Conservation (phyloP, 2,797 vertebrate species). For the Pitangus sulphuratus region DNA sequence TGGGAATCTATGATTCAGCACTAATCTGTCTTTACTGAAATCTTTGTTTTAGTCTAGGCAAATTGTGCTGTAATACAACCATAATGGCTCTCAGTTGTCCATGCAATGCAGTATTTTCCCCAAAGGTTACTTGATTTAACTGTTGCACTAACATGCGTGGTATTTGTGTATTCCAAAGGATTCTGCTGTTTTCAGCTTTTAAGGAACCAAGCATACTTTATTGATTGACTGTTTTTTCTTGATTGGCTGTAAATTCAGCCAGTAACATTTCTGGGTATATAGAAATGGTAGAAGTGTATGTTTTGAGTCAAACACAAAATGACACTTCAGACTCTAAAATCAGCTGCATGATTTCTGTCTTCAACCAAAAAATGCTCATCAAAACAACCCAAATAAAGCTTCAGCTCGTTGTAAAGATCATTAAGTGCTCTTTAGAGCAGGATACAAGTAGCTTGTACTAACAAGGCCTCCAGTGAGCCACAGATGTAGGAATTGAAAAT, state of each 20-base stretch:
- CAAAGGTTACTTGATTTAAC: not conserved
- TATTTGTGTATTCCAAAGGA: not conserved
- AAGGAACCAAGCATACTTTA: not conserved
- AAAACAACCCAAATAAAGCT: not conserved
- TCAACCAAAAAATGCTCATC: not conserved
- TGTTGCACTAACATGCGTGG: rapidly evolving
- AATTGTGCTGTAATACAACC: not conserved
- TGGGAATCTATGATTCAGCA: not conserved
- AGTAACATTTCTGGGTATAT: not conserved
- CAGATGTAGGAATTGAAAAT: not conserved
- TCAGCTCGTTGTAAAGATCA: not conserved
- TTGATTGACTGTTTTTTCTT: not conserved
- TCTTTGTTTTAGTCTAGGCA: not conserved
- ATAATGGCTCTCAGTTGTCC: not conserved
- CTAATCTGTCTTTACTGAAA: not conserved
- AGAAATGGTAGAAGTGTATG: not conserved
- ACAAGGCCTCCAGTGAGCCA: not conserved
- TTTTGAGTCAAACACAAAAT: not conserved
- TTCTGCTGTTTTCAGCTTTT: not conserved
- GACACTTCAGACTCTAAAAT: not conserved
- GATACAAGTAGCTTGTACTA: not conserved
- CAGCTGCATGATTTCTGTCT: not conserved
- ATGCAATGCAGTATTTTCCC: not conserved
- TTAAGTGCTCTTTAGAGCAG: not conserved
- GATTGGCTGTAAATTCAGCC: not conserved